Conservation (phyloP, 2,888 invertebrate species). For the Lepetodrilus schrolli region DNA sequence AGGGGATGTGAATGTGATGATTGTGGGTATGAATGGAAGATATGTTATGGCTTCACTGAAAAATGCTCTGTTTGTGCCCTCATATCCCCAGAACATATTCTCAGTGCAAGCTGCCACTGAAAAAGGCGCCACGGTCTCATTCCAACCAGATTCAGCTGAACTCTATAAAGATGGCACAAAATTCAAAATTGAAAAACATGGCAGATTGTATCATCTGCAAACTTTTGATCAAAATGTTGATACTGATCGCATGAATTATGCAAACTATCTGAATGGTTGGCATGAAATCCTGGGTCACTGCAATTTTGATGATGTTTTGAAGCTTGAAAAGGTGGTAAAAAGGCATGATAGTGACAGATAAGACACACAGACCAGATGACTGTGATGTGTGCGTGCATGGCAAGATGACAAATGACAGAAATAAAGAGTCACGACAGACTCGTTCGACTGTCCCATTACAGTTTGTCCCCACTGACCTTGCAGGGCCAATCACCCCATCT, state of each 20-base stretch:
- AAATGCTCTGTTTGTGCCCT: slow-evolving; percentile 43
- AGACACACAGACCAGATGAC: slow-evolving; percentile 14
- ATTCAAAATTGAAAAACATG: slow-evolving; percentile 39
- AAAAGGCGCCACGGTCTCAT: slow-evolving; percentile 36
- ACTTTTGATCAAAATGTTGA: no score
- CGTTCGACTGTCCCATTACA: no score
- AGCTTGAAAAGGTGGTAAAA: slow-evolving; percentile 30
- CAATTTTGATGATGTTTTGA: slow-evolving; percentile 36
- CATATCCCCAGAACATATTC: slow-evolving; percentile 41
- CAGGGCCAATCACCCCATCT: slow-evolving; percentile 37
- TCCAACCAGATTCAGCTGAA: slow-evolving; percentile 32
- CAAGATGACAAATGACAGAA: slow-evolving; percentile 38
- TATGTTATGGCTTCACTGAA: slow-evolving; percentile 16
- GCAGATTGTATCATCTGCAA: slow-evolving; percentile 38
- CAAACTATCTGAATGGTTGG: slow-evolving; percentile 28
- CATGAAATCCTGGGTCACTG: slow-evolving; percentile 43
- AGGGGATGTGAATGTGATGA: slow-evolving; percentile 32
- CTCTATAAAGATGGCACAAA: slow-evolving; percentile 25
- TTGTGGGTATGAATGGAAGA: slow-evolving; percentile 29
- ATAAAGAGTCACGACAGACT: slow-evolving; percentile 33
- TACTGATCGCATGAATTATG: background rate
- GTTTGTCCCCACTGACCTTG: no score
- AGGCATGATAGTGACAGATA: slow-evolving; percentile 31
- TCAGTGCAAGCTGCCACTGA: slow-evolving; percentile 45
- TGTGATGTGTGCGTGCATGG: slow-evolving; percentile 35